Percentiles rank a stretch among this genome's conserved stretches.
phyloP scores from a whole-genome alignment of 2,113 vertebrate genomes.

The Puffinus mauretanicus region DNA sequence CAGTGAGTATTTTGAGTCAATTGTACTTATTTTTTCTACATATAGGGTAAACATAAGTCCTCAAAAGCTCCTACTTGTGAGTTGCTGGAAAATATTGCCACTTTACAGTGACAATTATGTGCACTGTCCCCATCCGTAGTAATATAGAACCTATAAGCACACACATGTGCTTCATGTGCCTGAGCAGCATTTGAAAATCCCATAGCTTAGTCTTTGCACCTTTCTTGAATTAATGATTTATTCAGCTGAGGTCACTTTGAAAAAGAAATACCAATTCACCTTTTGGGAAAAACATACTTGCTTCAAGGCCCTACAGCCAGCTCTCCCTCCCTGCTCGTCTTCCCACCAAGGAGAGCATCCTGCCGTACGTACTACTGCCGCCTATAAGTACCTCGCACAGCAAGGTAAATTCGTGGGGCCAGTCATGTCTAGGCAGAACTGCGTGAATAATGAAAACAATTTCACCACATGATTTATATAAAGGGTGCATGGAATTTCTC shows the following conservation, averaged over 20 bases:
- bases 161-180: background rate
- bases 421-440: background rate
- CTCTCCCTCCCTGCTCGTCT: background rate
- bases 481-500: background rate
- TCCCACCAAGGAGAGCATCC: background rate
- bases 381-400: background rate
- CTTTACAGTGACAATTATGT: background rate
- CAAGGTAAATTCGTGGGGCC: background rate
- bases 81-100: background rate
- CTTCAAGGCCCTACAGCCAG: background rate
- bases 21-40: background rate
- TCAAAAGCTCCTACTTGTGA: background rate
- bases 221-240: background rate
- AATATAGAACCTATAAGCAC: background rate
- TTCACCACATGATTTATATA: background rate
- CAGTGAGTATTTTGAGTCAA: background rate
- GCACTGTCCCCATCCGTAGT: background rate
- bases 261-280: background rate
- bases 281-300: background rate
- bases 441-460: background rate
- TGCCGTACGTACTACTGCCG: accelerated
- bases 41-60: background rate
- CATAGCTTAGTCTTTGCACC: background rate
- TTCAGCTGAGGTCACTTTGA: background rate
- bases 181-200: background rate